Evolutionary conservation across 2,888 invertebrate species (phyloP).

Genomic region (Pseudolycoriella hygida): DNA sequence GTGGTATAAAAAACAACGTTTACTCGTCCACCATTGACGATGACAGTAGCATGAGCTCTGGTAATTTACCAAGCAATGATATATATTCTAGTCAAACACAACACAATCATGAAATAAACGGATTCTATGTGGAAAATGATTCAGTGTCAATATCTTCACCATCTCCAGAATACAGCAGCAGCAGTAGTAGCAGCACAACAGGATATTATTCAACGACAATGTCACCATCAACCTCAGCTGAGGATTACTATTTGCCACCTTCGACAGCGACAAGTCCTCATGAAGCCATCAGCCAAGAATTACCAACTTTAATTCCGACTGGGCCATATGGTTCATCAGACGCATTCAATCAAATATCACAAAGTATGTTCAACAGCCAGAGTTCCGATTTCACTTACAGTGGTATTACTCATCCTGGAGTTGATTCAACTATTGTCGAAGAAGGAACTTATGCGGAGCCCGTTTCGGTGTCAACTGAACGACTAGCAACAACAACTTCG

Average conservation of each 20-base stretch:
- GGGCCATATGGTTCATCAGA: slow-evolving; percentile 15
- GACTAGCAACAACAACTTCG: slow-evolving; percentile 20
- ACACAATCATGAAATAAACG: background rate
- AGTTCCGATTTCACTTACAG: slow-evolving; percentile 36
- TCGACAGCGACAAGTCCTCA: background rate
- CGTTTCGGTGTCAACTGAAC: slow-evolving; percentile 25
- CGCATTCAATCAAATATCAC: slow-evolving; percentile 38
- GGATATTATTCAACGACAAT: background rate
- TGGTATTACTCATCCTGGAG: slow-evolving; percentile 38
- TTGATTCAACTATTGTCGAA: slow-evolving; percentile 44
- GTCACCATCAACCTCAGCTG: background rate
- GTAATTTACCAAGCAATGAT: background rate
- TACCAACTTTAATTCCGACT: slow-evolving; percentile 3
- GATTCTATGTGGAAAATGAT: slow-evolving; percentile 17
- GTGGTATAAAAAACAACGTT: background rate
- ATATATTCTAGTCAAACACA: background rate
- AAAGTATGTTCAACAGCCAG: slow-evolving; percentile 31
- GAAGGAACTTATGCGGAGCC: slow-evolving; percentile 30
- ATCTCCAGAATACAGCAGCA: slow-evolving; percentile 13
- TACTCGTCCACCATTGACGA: background rate
- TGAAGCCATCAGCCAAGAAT: slow-evolving; percentile 5
- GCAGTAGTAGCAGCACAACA: background rate
- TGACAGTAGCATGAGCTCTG: background rate
- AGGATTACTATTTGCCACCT: slow-evolving; percentile 4
- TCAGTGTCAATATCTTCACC: slow-evolving; percentile 23